These are phyloP conservation scores for Sander vitreus DNA, from an alignment of 2,113 vertebrate genomes.

Conservation along the genomic window DNA sequence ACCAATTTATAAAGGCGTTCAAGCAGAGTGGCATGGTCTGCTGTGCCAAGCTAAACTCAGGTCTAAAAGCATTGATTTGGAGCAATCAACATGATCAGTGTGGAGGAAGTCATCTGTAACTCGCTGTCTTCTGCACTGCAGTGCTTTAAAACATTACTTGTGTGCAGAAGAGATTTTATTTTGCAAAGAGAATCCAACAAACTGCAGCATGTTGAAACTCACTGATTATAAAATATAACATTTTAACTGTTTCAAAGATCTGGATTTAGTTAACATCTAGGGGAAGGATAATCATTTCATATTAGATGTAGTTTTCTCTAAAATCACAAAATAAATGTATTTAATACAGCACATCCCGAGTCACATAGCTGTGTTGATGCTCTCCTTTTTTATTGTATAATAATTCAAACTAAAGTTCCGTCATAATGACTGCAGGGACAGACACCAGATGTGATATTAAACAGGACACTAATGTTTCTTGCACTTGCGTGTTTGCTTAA, in stretches of 20 bases:
- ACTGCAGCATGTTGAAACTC: background rate
- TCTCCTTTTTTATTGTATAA: background rate
- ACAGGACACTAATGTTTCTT: no score
- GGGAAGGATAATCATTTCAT: background rate
- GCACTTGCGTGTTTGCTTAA: background rate
- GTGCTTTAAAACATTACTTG: constrained; percentile 9
- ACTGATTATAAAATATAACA: background rate
- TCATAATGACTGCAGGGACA: constrained; percentile 1
- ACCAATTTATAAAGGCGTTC: constrained; percentile 44
- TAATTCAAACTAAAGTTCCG: constrained; percentile 9
- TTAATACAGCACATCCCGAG: background rate
- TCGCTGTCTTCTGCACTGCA: constrained; percentile 9
- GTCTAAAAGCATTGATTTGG: constrained; percentile 57
- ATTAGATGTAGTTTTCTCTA: background rate
- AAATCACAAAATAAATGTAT: background rate
- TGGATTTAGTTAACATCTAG: background rate
- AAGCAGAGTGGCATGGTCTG: constrained; percentile 31
- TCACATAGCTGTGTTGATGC: background rate
- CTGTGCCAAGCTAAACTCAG: constrained; percentile 28
- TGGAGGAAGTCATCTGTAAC: constrained; percentile 45
- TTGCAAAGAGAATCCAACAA: background rate
- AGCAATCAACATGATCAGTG: constrained; percentile 43
- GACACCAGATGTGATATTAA: constrained; percentile 8
- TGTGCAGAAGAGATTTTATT: constrained; percentile 2
- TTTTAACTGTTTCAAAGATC: background rate